Evolutionary conservation across 2,888 invertebrate species (phyloP).

Genomic region (Neuroscelio doddi): DNA sequence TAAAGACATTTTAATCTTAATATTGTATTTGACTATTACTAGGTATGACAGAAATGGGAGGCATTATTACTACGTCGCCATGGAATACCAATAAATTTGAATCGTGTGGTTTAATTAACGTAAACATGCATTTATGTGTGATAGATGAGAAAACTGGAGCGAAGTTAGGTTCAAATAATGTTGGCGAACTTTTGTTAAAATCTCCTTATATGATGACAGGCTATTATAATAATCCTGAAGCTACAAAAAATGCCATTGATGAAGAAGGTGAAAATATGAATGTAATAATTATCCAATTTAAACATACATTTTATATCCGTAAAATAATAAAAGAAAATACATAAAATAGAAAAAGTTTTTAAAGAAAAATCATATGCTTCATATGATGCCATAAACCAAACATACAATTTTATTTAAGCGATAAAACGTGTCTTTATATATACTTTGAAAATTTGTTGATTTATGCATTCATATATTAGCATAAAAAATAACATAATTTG

Average conservation of each 20-base stretch:
- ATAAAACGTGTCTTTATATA: no score
- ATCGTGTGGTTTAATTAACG: slow-evolving; percentile 31
- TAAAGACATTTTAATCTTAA: no score
- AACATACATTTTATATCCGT: no score
- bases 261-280: no score
- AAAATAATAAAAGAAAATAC: slow-evolving; percentile 12
- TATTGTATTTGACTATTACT: no score
- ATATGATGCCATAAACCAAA: no score
- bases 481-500: no score
- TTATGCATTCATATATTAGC: no score
- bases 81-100: slow-evolving; percentile 6
- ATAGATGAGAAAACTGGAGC: slow-evolving; percentile 24
- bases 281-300: no score
- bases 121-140: slow-evolving; percentile 40
- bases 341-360: slow-evolving; percentile 18
- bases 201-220: slow-evolving; percentile 37
- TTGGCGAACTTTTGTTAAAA: slow-evolving; percentile 45
- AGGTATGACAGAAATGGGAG: slow-evolving; percentile 39
- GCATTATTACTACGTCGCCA: slow-evolving; percentile 10
- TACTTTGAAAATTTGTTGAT: no score
- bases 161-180: slow-evolving; percentile 25
- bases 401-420: no score
- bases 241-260: slow-evolving; percentile 45
- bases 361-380: no score
- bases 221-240: slow-evolving; percentile 42